Conservation (phyloP, 1,140 invertebrate species). For the Adelges cooleyi region DNA sequence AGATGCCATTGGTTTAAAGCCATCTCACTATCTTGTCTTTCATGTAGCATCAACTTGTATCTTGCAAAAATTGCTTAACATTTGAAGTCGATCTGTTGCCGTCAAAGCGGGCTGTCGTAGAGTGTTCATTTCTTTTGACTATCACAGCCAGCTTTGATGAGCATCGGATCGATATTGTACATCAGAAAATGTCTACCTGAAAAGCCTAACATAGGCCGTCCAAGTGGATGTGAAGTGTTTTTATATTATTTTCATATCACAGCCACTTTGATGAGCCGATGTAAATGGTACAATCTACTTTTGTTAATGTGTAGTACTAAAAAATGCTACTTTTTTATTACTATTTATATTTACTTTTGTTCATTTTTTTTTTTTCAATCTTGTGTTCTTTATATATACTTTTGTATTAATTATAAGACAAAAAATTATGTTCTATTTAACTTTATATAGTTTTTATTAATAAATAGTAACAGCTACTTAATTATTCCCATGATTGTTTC, state of each 20-base stretch:
- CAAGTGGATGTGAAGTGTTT: constrained; percentile 42
- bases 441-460: too few relatives aligned
- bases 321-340: too few relatives aligned
- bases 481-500: too few relatives aligned
- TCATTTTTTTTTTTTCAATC: too few relatives aligned
- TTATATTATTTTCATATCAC: constrained; percentile 41
- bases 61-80: neutral
- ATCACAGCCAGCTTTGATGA: constrained; percentile 85
- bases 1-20: constrained; percentile 52
- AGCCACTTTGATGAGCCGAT: constrained; percentile 47
- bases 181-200: neutral
- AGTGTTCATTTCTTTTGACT: constrained; percentile 42
- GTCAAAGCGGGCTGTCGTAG: constrained; percentile 70
- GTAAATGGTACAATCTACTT: constrained; percentile 9
- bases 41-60: constrained; percentile 43
- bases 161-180: constrained; percentile 38
- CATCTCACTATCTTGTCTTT: constrained; percentile 93
- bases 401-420: too few relatives aligned
- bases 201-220: constrained; percentile 35
- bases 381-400: too few relatives aligned
- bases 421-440: too few relatives aligned
- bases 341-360: too few relatives aligned
- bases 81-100: constrained; percentile 42
- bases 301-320: too few relatives aligned
- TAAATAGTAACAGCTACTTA: too few relatives aligned